Conservation (phyloP, 2,113 vertebrate species). For the Semnornis frantzii region DNA sequence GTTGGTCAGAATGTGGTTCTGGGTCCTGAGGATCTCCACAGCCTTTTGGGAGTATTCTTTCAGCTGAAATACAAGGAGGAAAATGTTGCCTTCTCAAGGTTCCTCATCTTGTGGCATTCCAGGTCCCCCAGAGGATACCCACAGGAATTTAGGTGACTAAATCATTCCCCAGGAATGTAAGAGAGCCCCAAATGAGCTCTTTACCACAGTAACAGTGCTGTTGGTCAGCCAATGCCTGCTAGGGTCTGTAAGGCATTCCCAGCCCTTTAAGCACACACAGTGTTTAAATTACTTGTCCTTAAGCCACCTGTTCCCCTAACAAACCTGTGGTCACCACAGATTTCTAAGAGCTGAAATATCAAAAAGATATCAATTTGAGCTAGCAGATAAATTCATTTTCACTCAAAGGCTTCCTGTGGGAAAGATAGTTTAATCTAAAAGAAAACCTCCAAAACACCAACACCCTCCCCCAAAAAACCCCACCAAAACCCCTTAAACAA, state of each 20-base stretch:
- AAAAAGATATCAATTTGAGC: not conserved
- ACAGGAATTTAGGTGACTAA: not conserved
- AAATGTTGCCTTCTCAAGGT: not conserved
- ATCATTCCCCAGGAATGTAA: not conserved
- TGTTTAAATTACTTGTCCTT: not conserved
- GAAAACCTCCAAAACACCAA: not conserved
- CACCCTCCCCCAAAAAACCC: not conserved
- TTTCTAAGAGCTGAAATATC: not conserved
- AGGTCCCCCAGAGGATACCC: not conserved
- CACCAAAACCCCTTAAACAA: not conserved
- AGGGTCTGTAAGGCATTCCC: not conserved
- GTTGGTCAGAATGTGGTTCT: conserved; percentile 98
- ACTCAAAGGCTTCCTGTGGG: not conserved
- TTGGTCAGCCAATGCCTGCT: not conserved
- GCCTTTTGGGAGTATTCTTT: conserved; percentile 99
- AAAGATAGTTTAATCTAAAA: not conserved
- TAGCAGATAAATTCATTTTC: not conserved
- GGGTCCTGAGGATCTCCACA: conserved; percentile 93
- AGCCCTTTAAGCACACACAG: not conserved
- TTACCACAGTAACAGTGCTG: not conserved
- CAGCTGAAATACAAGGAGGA: conserved; percentile 74
- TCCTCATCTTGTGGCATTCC: not conserved
- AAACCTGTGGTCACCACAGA: not conserved
- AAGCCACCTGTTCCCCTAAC: not conserved
- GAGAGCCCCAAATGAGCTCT: not conserved